These are phyloP conservation scores for Rousettus leschenaultii DNA, from an alignment of 2,113 vertebrate genomes.

Conservation along the genomic window DNA sequence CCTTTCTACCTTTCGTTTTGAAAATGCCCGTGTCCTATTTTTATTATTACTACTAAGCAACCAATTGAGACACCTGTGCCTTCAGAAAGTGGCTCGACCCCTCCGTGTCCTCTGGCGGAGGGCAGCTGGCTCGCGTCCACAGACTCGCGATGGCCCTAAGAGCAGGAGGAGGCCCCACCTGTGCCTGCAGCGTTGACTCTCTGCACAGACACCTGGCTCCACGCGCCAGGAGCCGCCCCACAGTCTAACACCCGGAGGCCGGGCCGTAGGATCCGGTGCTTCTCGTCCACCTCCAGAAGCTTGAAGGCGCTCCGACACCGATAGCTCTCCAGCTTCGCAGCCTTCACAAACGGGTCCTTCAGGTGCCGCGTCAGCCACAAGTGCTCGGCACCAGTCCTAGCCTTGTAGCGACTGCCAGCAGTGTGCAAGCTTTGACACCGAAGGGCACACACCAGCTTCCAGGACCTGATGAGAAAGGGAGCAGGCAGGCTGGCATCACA, in stretches of 20 bases:
- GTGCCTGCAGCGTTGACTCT: conserved; percentile 89
- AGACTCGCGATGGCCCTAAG: neutral
- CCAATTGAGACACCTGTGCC: neutral
- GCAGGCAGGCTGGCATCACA: neutral
- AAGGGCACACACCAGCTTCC: neutral
- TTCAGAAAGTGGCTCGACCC: neutral
- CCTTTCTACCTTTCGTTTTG: neutral
- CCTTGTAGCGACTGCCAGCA: conserved; percentile 32
- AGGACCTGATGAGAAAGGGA: neutral
- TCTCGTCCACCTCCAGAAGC: conserved; percentile 90
- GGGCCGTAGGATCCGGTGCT: conserved; percentile 83
- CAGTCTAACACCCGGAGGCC: conserved; percentile 92
- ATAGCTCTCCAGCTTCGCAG: conserved; percentile 82
- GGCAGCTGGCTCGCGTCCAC: fast-evolving
- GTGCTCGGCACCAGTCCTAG: conserved; percentile 82
- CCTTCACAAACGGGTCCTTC: conserved; percentile 93
- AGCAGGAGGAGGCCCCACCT: conserved; percentile 74
- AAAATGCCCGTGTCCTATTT: neutral
- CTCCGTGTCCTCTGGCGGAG: fast-evolving
- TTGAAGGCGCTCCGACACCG: conserved; percentile 97
- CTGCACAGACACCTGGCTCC: conserved; percentile 94
- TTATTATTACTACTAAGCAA: neutral
- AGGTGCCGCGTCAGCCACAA: conserved; percentile 89
- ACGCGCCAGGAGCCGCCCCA: conserved; percentile 94
- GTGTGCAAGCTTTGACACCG: conserved; percentile 78